A percentile compares a stretch with the other conserved stretches of the same genome.
phyloP scores from a whole-genome alignment of 2,113 vertebrate species.

The Oreotrochilus melanogaster region DNA sequence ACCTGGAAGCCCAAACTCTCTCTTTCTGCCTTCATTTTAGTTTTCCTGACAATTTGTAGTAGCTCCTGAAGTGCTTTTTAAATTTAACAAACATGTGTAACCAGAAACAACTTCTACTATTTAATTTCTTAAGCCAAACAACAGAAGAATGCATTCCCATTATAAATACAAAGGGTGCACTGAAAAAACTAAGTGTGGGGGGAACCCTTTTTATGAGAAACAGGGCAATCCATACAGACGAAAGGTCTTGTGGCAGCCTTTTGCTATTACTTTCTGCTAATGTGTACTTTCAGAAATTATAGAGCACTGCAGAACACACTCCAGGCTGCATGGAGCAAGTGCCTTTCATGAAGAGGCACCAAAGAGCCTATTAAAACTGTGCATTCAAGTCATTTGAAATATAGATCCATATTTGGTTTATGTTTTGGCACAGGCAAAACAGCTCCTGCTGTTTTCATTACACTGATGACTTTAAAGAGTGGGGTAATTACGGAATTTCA shows the following conservation, averaged over 20 bases:
- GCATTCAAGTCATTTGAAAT: slow-evolving; percentile 26
- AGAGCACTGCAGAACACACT: background rate
- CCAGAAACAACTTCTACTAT: background rate
- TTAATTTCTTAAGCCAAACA: slow-evolving; percentile 13
- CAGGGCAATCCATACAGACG: background rate
- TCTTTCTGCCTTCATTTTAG: background rate
- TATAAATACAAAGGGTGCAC: background rate
- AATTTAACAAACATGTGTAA: background rate
- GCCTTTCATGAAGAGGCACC: background rate
- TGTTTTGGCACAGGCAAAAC: background rate
- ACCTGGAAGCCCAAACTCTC: background rate
- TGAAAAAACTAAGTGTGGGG: background rate
- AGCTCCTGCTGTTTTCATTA: background rate
- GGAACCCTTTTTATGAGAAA: background rate
- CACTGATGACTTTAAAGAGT: background rate
- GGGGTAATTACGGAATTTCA: background rate
- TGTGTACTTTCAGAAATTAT: background rate
- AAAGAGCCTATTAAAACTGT: slow-evolving; percentile 5
- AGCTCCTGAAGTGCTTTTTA: background rate
- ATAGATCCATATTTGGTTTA: background rate
- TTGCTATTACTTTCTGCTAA: slow-evolving; percentile 16
- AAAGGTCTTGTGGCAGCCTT: slow-evolving; percentile 24
- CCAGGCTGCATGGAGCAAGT: background rate
- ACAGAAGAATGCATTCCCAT: background rate
- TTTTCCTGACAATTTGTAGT: background rate